Conservation (phyloP, 1,140 invertebrate species). For the Bombus confusus region DNA sequence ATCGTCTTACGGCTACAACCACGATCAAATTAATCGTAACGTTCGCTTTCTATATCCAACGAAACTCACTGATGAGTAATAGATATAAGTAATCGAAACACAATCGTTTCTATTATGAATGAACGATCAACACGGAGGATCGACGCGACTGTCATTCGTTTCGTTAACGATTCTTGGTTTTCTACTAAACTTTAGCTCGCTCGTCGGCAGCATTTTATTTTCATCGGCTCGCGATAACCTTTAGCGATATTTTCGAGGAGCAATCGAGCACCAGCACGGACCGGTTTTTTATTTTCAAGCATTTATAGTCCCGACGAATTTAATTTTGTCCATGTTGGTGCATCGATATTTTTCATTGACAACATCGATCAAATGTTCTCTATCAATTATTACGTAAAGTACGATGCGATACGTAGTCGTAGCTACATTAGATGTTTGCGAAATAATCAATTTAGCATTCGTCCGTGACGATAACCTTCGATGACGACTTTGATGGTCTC, state of each 20-base stretch:
- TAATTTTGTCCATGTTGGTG: neutral
- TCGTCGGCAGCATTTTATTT: neutral
- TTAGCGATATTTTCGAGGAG: accelerated
- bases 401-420: no score
- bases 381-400: neutral
- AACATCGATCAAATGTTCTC: neutral
- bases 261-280: no score
- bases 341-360: neutral
- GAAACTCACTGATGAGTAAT: neutral
- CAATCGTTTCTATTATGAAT: no score
- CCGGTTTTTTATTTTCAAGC: neutral
- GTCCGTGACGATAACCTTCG: neutral
- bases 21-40: neutral
- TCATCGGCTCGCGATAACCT: constrained; percentile 21
- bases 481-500: neutral
- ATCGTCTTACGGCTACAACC: constrained; percentile 3
- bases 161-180: neutral
- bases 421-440: neutral
- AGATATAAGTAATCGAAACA: neutral
- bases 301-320: neutral
- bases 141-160: neutral
- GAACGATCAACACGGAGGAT: no score
- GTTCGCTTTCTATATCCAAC: neutral
- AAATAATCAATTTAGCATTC: neutral
- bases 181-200: neutral